A percentile compares a stretch with the other conserved stretches of the same genome.
Conservation (phyloP, 1,140 invertebrate genomes). For the Tetranychus cinnabarinus region DNA sequence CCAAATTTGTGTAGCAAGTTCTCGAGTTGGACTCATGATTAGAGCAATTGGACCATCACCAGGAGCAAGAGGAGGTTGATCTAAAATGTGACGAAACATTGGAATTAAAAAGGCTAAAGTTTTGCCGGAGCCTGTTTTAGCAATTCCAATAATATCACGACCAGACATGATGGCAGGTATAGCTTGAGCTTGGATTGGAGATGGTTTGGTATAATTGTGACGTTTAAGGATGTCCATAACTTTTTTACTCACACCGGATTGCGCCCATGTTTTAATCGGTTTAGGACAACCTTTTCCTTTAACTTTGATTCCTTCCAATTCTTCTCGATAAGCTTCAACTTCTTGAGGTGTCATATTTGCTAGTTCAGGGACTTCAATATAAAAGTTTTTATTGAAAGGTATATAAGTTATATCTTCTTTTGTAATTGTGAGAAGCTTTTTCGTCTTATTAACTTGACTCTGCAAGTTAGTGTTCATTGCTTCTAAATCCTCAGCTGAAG, state of each 20-base stretch:
- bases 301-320: slow-evolving; percentile 36
- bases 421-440: slow-evolving; percentile 53
- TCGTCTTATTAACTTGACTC: slow-evolving; percentile 48
- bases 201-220: slow-evolving; percentile 77
- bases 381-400: slow-evolving; percentile 82
- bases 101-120: slow-evolving; percentile 92
- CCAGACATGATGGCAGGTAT: slow-evolving; percentile 96
- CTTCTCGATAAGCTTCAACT: slow-evolving; percentile 24
- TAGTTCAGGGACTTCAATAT: slow-evolving; percentile 77
- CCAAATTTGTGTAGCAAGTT: slow-evolving; percentile 95
- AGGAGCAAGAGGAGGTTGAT: slow-evolving; percentile 74
- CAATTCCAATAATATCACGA: slow-evolving; percentile 90
- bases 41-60: slow-evolving; percentile 88
- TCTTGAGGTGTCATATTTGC: slow-evolving; percentile 63
- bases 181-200: slow-evolving; percentile 93
- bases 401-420: slow-evolving; percentile 42
- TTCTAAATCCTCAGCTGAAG: slow-evolving; percentile 52
- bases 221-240: slow-evolving; percentile 82
- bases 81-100: slow-evolving; percentile 92
- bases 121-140: slow-evolving; percentile 91
- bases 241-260: slow-evolving; percentile 91
- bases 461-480: slow-evolving; percentile 65
- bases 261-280: slow-evolving; percentile 90
- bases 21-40: slow-evolving; percentile 93
- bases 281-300: slow-evolving; percentile 63